These are phyloP conservation scores for Prunella himalayana DNA, from an alignment of 2,113 vertebrate genomes.

Conservation along the genomic window DNA sequence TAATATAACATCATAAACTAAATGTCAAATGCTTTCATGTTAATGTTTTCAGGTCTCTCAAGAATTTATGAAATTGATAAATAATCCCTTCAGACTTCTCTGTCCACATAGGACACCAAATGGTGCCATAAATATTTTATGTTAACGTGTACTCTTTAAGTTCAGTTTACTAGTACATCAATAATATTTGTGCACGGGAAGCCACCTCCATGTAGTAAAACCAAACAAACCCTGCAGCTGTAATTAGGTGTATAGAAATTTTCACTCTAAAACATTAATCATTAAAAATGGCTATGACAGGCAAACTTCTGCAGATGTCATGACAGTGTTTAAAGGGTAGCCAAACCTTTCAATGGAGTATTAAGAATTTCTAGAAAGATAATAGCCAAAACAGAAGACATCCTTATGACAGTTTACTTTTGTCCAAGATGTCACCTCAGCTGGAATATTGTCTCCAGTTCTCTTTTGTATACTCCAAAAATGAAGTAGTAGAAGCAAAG, in stretches of 20 bases:
- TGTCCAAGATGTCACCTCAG: not conserved
- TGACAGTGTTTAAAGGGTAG: rapidly evolving
- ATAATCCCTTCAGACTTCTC: not conserved
- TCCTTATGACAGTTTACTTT: not conserved
- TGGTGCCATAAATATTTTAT: not conserved
- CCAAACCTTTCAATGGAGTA: not conserved
- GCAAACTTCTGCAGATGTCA: not conserved
- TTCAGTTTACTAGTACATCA: not conserved
- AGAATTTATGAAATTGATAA: not conserved
- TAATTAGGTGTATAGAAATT: not conserved
- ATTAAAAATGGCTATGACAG: not conserved
- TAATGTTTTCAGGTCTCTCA: not conserved
- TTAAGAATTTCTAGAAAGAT: not conserved
- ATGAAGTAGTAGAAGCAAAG: not conserved
- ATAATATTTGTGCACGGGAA: not conserved
- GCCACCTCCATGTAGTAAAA: not conserved
- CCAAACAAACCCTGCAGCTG: not conserved
- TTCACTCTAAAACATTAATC: not conserved
- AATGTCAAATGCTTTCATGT: not conserved
- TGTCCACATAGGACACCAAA: not conserved
- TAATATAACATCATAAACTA: not conserved
- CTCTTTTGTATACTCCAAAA: not conserved
- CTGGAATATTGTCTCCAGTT: not conserved
- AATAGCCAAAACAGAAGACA: not conserved
- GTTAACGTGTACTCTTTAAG: not conserved